Conservation (phyloP, 2,113 vertebrate genomes). For the Indri indri region DNA sequence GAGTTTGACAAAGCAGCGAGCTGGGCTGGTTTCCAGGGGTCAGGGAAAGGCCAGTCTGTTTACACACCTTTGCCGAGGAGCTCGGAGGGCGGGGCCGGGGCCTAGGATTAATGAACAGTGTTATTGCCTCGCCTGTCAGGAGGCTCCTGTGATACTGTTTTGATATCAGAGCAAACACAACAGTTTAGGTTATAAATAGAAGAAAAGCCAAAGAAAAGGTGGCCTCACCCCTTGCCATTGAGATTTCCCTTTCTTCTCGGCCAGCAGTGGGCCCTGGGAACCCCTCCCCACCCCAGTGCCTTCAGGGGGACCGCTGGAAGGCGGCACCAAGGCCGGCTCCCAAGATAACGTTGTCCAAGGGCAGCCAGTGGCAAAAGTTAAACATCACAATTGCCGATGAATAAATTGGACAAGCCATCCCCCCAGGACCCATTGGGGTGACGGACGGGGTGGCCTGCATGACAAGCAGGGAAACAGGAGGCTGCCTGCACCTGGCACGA, state of each 20-base stretch:
- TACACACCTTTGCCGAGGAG: conserved; percentile 67
- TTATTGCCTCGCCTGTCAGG: conserved; percentile 59
- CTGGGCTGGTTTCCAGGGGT: conserved; percentile 61
- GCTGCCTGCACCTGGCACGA: neutral
- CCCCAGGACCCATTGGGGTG: neutral
- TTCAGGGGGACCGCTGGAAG: neutral
- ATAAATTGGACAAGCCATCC: neutral
- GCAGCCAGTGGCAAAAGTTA: neutral
- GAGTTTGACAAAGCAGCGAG: conserved; percentile 2
- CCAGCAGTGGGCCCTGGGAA: neutral
- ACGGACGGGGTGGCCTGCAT: neutral
- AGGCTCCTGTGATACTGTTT: conserved; percentile 68
- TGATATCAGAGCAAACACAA: conserved; percentile 72
- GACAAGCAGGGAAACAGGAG: neutral
- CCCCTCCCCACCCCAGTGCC: neutral
- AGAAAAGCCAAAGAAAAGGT: conserved; percentile 48
- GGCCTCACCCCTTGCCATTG: conserved; percentile 40
- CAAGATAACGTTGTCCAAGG: neutral
- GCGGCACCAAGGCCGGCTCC: conserved; percentile 46
- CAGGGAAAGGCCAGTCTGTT: conserved; percentile 73
- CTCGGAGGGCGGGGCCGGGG: too few relatives aligned
- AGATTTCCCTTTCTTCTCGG: conserved; percentile 53
- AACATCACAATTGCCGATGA: conserved; percentile 39
- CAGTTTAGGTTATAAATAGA: conserved; percentile 52
- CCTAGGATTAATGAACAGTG: conserved; percentile 68